These are phyloP conservation scores for Hypomecis punctinalis DNA, from an alignment of 2,888 invertebrate genomes.

Conservation along the genomic window DNA sequence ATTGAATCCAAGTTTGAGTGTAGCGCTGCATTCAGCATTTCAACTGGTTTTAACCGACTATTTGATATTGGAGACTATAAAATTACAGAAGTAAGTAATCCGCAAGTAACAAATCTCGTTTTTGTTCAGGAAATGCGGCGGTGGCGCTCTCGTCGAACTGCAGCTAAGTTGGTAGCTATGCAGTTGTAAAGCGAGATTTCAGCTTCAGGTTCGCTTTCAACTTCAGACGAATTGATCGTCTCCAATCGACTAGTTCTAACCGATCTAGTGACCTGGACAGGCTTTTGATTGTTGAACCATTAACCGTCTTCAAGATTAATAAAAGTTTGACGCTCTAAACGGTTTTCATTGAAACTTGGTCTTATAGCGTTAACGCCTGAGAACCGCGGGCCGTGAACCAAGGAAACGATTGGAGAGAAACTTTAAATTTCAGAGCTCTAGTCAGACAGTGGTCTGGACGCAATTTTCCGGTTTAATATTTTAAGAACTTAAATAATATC, in stretches of 20 bases:
- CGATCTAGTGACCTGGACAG: slow-evolving; percentile 69
- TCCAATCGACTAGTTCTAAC: slow-evolving; percentile 56
- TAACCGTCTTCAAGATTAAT: slow-evolving; percentile 55
- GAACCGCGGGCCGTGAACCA: neutral
- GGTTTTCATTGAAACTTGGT: slow-evolving; percentile 4
- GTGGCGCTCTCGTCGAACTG: neutral
- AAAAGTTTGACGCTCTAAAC: slow-evolving; percentile 25
- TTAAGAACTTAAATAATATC: too few relatives aligned
- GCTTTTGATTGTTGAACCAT: slow-evolving; percentile 70
- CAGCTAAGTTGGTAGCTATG: neutral
- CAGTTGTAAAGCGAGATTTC: slow-evolving; percentile 34
- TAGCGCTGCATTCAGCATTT: slow-evolving; percentile 27
- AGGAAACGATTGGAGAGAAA: neutral
- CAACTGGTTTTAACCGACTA: slow-evolving; percentile 25
- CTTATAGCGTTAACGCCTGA: slow-evolving; percentile 20
- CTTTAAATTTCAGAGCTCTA: too few relatives aligned
- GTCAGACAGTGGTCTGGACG: too few relatives aligned
- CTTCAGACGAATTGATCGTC: slow-evolving; percentile 53
- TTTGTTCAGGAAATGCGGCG: neutral
- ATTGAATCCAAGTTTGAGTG: slow-evolving; percentile 13
- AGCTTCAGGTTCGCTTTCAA: slow-evolving; percentile 56
- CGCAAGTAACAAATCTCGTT: neutral
- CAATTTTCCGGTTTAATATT: too few relatives aligned
- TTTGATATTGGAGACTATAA: neutral
- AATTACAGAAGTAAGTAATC: neutral